Evolutionary conservation across 1,140 invertebrate species (phyloP).

Genomic region (Gryon sp.): DNA sequence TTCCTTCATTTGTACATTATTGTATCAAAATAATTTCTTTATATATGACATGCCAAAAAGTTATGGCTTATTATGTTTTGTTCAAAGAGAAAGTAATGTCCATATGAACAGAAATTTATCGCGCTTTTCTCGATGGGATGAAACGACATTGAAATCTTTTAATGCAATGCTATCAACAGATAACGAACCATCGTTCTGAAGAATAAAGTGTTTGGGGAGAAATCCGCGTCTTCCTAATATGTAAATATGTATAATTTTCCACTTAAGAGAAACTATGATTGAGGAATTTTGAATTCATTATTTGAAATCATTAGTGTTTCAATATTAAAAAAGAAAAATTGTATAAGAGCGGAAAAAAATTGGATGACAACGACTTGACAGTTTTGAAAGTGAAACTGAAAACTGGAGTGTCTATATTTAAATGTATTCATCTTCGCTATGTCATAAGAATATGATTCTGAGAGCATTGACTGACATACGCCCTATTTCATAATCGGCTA

Average conservation of each 20-base stretch:
- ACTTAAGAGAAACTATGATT: slow-evolving; percentile 30
- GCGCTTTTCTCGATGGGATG: too few relatives aligned
- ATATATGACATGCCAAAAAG: too few relatives aligned
- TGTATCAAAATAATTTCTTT: not conserved
- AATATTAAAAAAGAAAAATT: too few relatives aligned
- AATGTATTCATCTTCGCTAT: slow-evolving; percentile 2
- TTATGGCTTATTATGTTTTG: too few relatives aligned
- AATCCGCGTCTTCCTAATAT: slow-evolving; percentile 28
- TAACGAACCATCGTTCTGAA: too few relatives aligned
- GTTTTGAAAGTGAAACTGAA: slow-evolving; percentile 19
- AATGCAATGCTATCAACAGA: not conserved
- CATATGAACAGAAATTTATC: not conserved
- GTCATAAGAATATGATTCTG: slow-evolving; percentile 4
- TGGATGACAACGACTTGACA: too few relatives aligned
- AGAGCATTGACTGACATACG: slow-evolving; percentile 22
- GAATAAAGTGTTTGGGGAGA: slow-evolving; percentile 36
- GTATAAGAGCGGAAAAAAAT: too few relatives aligned
- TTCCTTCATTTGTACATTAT: not conserved
- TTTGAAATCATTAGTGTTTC: too few relatives aligned
- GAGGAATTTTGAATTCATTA: too few relatives aligned
- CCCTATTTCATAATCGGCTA: slow-evolving; percentile 45
- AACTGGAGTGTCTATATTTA: slow-evolving; percentile 2
- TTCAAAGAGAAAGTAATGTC: slow-evolving; percentile 5
- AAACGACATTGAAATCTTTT: too few relatives aligned
- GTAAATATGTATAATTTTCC: slow-evolving; percentile 20